Conservation (phyloP, 2,888 invertebrate species). For the Trichopoda pennipes region DNA sequence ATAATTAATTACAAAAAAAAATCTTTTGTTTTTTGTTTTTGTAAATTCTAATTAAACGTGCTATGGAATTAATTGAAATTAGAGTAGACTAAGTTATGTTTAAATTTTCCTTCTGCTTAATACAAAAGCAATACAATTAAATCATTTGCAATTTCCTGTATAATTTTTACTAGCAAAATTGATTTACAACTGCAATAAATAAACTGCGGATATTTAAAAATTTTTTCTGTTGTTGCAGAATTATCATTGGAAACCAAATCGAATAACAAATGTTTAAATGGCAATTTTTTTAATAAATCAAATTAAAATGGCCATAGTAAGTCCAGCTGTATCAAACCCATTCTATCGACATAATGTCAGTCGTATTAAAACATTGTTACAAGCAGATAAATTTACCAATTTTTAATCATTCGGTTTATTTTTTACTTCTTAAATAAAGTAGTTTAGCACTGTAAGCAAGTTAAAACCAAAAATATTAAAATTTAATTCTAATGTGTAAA, state of each 20-base stretch:
- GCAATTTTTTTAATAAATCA: constrained; percentile 65
- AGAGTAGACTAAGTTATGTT: constrained; percentile 52
- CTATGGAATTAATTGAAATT: constrained; percentile 61
- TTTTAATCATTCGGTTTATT: background rate
- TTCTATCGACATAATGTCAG: constrained; percentile 68
- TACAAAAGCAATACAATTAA: constrained; percentile 66
- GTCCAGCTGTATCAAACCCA: constrained; percentile 63
- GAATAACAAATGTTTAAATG: constrained; percentile 37
- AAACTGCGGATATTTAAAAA: constrained; percentile 44
- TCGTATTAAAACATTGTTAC: constrained; percentile 41
- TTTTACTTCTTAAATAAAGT: background rate
- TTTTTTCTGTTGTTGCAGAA: constrained; percentile 4
- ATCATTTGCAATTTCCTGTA: constrained; percentile 71
- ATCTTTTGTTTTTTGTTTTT: constrained; percentile 4
- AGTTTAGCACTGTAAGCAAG: background rate
- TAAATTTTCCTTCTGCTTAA: constrained; percentile 19
- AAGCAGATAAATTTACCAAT: constrained; percentile 10
- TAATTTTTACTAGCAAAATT: constrained; percentile 37
- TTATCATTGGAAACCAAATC: constrained; percentile 15
- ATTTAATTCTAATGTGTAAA: constrained; percentile 59
- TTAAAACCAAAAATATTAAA: constrained; percentile 52
- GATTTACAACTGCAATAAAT: constrained; percentile 13
- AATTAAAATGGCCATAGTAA: constrained; percentile 45
- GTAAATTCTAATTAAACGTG: constrained; percentile 34
- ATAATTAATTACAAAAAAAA: background rate